Evolutionary conservation across 2,113 vertebrate species (phyloP), one percentile per base, ranked within the genome.

Genomic region (Anthoscopus minutus): DNA sequence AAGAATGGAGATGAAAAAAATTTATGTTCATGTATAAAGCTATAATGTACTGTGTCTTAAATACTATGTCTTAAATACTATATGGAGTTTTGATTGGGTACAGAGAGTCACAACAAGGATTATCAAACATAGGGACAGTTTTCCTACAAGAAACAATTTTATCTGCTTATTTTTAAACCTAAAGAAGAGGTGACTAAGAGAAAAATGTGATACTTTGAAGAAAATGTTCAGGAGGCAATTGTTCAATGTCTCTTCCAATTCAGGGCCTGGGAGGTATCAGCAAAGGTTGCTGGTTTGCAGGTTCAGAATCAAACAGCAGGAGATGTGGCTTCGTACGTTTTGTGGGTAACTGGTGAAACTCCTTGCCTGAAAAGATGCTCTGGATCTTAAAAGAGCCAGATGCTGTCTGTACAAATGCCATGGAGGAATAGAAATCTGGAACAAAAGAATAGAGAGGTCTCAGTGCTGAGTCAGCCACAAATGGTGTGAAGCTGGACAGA

Each of bases 31-130:
- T 66, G 7, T 57, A 42, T 58, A 83, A 65, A 57, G 73, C 22
- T 79, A 1, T 88, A 35, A 13, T 44, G 23, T 53, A 53, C 11
- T 33, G 4, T 83, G 30, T 61, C 44, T 85, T 79, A 76, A 86
- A 31, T 31, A 8, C 18, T 58, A 0, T 5, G n/a, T n/a, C n/a
- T n/a, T n/a, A n/a, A n/a, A n/a, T n/a, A n/a, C 18, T 57, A 0
- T 5, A 3, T 61, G 35, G 42, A 83, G 56, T 81, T 86, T 56
- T 70, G 37, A 15, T n/a, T 61, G 42, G 2, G 17, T 65, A 48
- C 16, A 21, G 14, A 74, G 51, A 40, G 21, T 74, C 51, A 33
- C n/a, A 81, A 11, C 25, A 58, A 62, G 31, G 47, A 61, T 69
- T 9, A 23, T 83, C 31, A 84, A 45, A 61, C 1, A 3, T 25